These are phyloP conservation scores for Thereva nobilitata DNA, from an alignment of 2,888 invertebrate genomes.

Conservation along the genomic window DNA sequence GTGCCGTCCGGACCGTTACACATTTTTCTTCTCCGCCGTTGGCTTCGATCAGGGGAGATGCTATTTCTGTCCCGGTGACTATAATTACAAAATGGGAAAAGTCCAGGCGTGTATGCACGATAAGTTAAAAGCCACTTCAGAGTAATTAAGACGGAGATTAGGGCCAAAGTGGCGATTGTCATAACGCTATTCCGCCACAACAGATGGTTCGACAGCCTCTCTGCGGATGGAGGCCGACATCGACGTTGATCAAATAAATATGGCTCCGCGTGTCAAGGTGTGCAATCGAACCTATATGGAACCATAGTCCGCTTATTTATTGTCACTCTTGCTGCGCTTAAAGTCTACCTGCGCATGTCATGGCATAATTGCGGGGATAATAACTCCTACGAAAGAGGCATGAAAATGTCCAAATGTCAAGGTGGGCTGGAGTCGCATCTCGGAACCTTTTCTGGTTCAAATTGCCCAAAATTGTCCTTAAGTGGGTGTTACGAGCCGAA, in stretches of 20 bases:
- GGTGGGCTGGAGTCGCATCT: not conserved
- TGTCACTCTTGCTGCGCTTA: too few relatives aligned
- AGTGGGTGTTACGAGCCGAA: conserved; percentile 27
- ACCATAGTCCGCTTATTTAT: too few relatives aligned
- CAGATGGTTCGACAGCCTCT: not conserved
- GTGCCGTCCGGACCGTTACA: conserved; percentile 17
- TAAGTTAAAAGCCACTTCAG: conserved; percentile 36
- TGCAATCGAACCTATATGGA: too few relatives aligned
- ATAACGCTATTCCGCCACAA: conserved; percentile 2
- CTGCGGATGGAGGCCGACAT: not conserved
- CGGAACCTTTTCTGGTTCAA: conserved; percentile 19
- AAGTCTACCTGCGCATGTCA: too few relatives aligned
- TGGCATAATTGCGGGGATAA: not conserved
- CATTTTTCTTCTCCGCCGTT: conserved; percentile 4
- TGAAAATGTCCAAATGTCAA: conserved; percentile 1
- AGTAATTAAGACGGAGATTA: conserved; percentile 32
- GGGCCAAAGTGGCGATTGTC: conserved; percentile 25
- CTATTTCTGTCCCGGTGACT: conserved; percentile 29
- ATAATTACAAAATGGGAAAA: conserved; percentile 29
- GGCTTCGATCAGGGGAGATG: conserved; percentile 15
- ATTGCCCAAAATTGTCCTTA: conserved; percentile 34
- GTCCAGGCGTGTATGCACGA: conserved; percentile 18
- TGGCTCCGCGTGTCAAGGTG: too few relatives aligned
- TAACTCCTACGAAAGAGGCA: conserved; percentile 10
- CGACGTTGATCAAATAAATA: not conserved